Evolutionary conservation across 2,888 invertebrate species (phyloP).

Genomic region (Selenia dentaria): DNA sequence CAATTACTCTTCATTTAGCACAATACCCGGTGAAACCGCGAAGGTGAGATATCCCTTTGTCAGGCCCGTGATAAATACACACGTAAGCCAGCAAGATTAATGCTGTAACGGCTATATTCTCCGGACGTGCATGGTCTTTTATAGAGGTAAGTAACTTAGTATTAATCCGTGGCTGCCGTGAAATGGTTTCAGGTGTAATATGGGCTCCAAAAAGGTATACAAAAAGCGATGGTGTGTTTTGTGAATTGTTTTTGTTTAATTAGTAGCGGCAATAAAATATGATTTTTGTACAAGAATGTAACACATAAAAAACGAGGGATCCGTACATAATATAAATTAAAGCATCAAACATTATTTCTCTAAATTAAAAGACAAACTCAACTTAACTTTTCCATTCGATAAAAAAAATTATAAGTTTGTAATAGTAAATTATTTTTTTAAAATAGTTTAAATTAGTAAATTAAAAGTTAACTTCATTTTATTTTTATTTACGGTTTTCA

Average conservation of each 20-base stretch:
- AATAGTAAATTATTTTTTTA: no score
- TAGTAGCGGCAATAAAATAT: no score
- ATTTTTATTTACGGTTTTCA: no score
- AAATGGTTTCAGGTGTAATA: slow-evolving; percentile 18
- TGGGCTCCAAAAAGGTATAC: slow-evolving; percentile 10
- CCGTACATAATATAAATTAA: no score
- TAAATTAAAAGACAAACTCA: no score
- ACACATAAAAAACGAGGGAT: no score
- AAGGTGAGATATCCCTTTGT: slow-evolving; percentile 48
- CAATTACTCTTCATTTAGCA: slow-evolving; percentile 56
- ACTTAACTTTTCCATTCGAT: no score
- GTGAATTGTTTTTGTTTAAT: not conserved
- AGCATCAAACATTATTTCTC: no score
- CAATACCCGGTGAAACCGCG: slow-evolving; percentile 45
- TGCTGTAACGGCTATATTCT: slow-evolving; percentile 33
- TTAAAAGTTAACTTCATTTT: no score
- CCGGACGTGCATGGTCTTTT: slow-evolving; percentile 26
- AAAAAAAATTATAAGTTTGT: no score
- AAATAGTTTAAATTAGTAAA: no score
- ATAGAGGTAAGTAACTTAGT: slow-evolving; percentile 24
- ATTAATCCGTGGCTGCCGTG: slow-evolving; percentile 23
- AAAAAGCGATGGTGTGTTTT: slow-evolving; percentile 16
- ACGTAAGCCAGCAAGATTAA: slow-evolving; percentile 47
- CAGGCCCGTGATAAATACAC: slow-evolving; percentile 50
- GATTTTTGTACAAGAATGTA: no score